Conservation (phyloP, 1,140 invertebrate genomes). For the Camponotus floridanus region DNA sequence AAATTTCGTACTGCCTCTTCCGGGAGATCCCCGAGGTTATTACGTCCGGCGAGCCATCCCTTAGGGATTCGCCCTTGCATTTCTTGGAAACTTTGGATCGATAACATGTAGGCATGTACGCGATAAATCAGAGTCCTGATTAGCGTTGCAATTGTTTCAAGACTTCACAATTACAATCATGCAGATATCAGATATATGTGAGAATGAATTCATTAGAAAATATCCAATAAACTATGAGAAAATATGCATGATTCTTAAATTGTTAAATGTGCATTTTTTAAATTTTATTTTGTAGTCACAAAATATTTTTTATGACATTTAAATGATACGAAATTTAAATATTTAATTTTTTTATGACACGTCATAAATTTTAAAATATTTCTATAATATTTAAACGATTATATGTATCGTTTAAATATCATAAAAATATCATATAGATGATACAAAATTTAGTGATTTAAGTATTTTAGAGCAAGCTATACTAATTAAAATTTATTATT, state of each 20-base stretch:
- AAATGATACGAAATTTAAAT: neutral
- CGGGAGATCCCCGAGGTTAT: constrained; percentile 73
- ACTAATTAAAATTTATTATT: neutral
- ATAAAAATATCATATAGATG: too few species aligned
- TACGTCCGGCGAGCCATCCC: constrained; percentile 46
- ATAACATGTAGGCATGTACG: constrained; percentile 63
- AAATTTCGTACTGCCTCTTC: constrained; percentile 62
- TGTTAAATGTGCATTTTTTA: neutral
- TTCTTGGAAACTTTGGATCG: constrained; percentile 68
- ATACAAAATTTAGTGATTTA: neutral
- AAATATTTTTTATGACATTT: neutral
- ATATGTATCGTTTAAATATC: too few species aligned
- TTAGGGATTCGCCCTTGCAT: constrained; percentile 23
- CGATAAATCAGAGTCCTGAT: constrained; percentile 54
- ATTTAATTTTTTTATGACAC: too few species aligned
- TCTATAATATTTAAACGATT: neutral
- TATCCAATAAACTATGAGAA: neutral
- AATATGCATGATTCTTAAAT: constrained; percentile 3
- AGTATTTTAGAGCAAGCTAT: neutral
- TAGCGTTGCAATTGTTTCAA: constrained; percentile 37
- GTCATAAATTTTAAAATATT: too few species aligned
- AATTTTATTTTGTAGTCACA: neutral
- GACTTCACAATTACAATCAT: neutral
- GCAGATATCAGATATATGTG: neutral
- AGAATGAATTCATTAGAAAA: neutral